A percentile compares a stretch with the other conserved stretches of the same genome.
Conservation (phyloP, 2,888 invertebrate species). For the Cotesia congregata region DNA sequence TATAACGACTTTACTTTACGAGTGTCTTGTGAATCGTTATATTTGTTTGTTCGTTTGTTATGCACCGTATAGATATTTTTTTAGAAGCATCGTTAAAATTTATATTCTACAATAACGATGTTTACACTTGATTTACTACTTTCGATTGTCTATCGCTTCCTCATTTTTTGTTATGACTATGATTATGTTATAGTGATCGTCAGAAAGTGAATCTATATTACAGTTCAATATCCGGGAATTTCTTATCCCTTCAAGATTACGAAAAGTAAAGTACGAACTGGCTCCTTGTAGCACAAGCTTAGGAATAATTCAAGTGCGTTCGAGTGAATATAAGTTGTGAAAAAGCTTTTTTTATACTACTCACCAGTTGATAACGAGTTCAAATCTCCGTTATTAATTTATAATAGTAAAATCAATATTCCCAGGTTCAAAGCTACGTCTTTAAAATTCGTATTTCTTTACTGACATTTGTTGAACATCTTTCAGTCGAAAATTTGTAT, state of each 20-base stretch:
- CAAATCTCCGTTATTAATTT: slow-evolving; percentile 16
- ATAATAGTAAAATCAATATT: slow-evolving; percentile 23
- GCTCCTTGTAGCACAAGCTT: slow-evolving; percentile 16
- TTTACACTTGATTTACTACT: not conserved
- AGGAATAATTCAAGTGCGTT: slow-evolving; percentile 26
- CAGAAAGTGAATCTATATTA: slow-evolving; percentile 28
- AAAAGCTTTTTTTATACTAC: slow-evolving; percentile 15
- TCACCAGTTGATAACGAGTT: not conserved
- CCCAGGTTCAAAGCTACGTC: slow-evolving; percentile 18
- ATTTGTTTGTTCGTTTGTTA: not conserved
- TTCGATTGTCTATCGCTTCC: not conserved
- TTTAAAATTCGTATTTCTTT: not conserved
- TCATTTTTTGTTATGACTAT: not conserved
- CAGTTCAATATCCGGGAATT: slow-evolving; percentile 22
- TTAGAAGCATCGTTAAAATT: not conserved
- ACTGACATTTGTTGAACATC: not conserved
- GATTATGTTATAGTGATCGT: slow-evolving; percentile 13
- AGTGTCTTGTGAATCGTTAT: slow-evolving; percentile 8
- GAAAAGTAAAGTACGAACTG: slow-evolving; percentile 7
- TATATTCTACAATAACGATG: not conserved
- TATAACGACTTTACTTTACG: slow-evolving; percentile 2
- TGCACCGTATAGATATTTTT: not conserved
- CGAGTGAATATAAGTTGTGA: slow-evolving; percentile 1
- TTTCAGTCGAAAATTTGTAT: not conserved
- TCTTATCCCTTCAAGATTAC: slow-evolving; percentile 19